Percentiles rank a stretch among this genome's conserved stretches.
Conservation (phyloP, 2,113 vertebrate species). For the Thomomys bottae region DNA sequence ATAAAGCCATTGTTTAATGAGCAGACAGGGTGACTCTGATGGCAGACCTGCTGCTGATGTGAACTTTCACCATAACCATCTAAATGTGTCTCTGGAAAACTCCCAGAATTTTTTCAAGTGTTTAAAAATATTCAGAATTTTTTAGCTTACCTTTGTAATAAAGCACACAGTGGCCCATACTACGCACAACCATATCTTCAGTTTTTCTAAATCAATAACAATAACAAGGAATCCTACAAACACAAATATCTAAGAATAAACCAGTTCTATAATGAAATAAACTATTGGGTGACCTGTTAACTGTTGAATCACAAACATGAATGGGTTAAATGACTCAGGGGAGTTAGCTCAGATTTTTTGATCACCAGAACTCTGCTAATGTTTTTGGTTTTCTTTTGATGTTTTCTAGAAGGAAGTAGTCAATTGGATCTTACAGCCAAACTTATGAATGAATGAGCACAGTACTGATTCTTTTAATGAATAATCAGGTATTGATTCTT, state of each 20-base stretch:
- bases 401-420: background rate
- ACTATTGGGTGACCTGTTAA: background rate
- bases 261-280: background rate
- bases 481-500: background rate
- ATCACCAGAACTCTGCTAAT: background rate
- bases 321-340: background rate
- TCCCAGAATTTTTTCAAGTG: background rate
- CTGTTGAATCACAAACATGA: background rate
- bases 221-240: background rate
- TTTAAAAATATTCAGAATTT: background rate
- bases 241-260: background rate
- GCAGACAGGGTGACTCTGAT: background rate
- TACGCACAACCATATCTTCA: background rate
- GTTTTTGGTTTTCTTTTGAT: background rate
- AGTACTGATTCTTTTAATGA: background rate
- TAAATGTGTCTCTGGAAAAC: background rate
- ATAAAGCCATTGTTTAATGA: background rate
- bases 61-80: background rate
- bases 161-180: background rate
- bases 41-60: background rate
- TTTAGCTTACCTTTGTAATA: background rate
- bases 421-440: constrained; percentile 39
- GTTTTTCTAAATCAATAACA: background rate
- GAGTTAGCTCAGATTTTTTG: background rate
- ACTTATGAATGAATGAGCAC: constrained; percentile 14